A percentile compares a stretch with the other conserved stretches of the same genome.
phyloP scores from a whole-genome alignment of 2,113 vertebrate genomes.

The Caranx ignobilis region DNA sequence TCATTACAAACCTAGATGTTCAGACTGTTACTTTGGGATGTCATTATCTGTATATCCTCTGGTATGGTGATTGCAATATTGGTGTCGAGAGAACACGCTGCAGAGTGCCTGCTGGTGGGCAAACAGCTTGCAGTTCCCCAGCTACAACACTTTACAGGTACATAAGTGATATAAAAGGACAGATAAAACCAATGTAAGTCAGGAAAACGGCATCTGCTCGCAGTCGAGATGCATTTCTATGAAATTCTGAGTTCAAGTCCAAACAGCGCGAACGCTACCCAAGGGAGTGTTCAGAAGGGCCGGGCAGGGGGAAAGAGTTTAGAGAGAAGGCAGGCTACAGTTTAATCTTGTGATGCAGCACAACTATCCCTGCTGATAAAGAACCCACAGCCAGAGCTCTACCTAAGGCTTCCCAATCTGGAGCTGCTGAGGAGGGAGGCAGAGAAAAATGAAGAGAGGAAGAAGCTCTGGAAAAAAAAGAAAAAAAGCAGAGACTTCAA shows the following conservation, averaged over 20 bases:
- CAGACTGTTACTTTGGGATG: slow-evolving; percentile 28
- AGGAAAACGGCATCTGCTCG: slow-evolving; percentile 16
- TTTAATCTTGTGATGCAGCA: slow-evolving; percentile 23
- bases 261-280: background rate
- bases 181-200: background rate
- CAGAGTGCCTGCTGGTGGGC: slow-evolving; percentile 32
- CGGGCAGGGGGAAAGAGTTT: background rate
- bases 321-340: slow-evolving; percentile 8
- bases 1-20: slow-evolving; percentile 22
- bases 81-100: slow-evolving; percentile 17
- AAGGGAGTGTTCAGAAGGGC: slow-evolving; percentile 11
- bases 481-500: slow-evolving; percentile 43
- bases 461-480: background rate
- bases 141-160: slow-evolving; percentile 38
- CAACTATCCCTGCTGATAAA: slow-evolving; percentile 1
- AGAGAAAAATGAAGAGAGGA: slow-evolving; percentile 21
- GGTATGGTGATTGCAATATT: slow-evolving; percentile 47
- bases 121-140: slow-evolving; percentile 50
- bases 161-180: slow-evolving; percentile 38
- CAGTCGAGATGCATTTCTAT: slow-evolving; percentile 8
- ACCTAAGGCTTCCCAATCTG: slow-evolving; percentile 2
- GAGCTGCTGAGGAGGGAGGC: slow-evolving; percentile 10
- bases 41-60: slow-evolving; percentile 36
- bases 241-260: background rate
- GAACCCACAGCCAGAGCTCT: background rate